Percentiles rank a stretch among this genome's conserved stretches.
These are phyloP conservation scores for Lordiphosa andalusiaca DNA, from an alignment of 2,888 invertebrate species.

Conservation along the genomic window DNA sequence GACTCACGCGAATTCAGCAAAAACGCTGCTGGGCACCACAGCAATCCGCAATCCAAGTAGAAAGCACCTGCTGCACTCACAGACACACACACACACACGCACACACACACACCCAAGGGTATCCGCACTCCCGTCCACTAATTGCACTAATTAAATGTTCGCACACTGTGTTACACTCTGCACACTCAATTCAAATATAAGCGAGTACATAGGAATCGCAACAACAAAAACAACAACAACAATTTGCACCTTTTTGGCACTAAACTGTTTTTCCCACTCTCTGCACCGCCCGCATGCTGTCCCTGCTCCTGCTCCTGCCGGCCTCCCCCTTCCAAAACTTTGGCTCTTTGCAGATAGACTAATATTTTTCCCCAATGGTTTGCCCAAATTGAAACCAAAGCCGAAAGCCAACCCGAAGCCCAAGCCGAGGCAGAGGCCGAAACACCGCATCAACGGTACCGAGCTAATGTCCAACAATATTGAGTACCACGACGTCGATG, in stretches of 20 bases:
- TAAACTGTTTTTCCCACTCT: constrained; percentile 51
- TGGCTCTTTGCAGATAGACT: constrained; percentile 76
- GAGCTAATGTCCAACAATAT: constrained; percentile 68
- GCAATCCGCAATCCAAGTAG: constrained; percentile 8
- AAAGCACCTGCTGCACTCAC: constrained; percentile 3
- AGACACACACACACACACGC: constrained; percentile 7
- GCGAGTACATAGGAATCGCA: constrained; percentile 14
- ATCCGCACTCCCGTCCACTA: constrained; percentile 28
- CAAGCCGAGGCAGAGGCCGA: constrained; percentile 59
- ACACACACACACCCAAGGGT: constrained; percentile 8
- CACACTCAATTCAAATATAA: constrained; percentile 20
- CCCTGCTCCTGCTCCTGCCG: constrained; percentile 8
- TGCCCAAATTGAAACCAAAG: constrained; percentile 76
- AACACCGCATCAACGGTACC: constrained; percentile 44
- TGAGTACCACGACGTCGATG: constrained; percentile 44
- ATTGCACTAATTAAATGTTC: constrained; percentile 61
- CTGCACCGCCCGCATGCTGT: constrained; percentile 57
- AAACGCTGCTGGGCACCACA: constrained; percentile 16
- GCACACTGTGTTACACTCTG: constrained; percentile 26
- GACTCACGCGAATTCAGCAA: constrained; percentile 26
- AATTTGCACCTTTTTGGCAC: constrained; percentile 64
- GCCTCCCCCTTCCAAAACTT: constrained; percentile 3
- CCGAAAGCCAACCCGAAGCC: constrained; percentile 63
- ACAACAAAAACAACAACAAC: constrained; percentile 29
- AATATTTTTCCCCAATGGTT: constrained; percentile 78